Conservation (phyloP, 2,797 vertebrate genomes). For the Paedocypris micromegethes region DNA sequence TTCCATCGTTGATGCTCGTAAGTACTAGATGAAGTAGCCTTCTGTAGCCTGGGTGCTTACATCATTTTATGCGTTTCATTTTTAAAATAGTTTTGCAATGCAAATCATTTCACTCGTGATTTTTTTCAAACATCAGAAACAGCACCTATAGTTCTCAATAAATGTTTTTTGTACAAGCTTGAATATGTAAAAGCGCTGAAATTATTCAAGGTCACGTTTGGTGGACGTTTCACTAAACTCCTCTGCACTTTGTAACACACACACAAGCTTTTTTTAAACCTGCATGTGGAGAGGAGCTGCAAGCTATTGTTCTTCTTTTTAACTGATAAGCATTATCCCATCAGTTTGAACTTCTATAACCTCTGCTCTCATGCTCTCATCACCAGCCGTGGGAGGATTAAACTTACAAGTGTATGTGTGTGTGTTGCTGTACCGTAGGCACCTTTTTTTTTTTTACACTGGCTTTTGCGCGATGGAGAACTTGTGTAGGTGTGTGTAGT, state of each 20-base stretch:
- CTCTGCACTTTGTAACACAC: slow-evolving; percentile 4
- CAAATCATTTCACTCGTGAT: no score
- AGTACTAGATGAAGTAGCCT: no score
- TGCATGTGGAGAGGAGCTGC: slow-evolving; percentile 34
- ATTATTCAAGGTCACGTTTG: no score
- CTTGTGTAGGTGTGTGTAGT: slow-evolving; percentile 25
- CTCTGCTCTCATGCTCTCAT: slow-evolving; percentile 7
- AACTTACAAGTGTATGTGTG: slow-evolving; percentile 20
- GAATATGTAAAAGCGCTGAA: no score
- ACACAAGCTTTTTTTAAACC: neutral
- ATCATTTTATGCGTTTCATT: no score
- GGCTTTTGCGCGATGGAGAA: slow-evolving; percentile 14
- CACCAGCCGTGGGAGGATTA: slow-evolving; percentile 27
- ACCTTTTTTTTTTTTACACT: slow-evolving; percentile 32
- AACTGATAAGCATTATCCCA: slow-evolving; percentile 37
- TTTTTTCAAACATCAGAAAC: no score
- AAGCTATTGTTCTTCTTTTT: slow-evolving; percentile 45
- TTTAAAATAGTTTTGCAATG: no score
- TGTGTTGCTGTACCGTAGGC: slow-evolving; percentile 8
- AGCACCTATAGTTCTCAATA: no score
- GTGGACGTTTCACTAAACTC: neutral
- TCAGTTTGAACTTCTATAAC: slow-evolving; percentile 39
- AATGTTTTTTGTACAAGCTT: no score
- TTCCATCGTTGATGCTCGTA: no score
- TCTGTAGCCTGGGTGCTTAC: no score